Conservation (phyloP, 2,888 invertebrate species). For the Terebella lapidaria region DNA sequence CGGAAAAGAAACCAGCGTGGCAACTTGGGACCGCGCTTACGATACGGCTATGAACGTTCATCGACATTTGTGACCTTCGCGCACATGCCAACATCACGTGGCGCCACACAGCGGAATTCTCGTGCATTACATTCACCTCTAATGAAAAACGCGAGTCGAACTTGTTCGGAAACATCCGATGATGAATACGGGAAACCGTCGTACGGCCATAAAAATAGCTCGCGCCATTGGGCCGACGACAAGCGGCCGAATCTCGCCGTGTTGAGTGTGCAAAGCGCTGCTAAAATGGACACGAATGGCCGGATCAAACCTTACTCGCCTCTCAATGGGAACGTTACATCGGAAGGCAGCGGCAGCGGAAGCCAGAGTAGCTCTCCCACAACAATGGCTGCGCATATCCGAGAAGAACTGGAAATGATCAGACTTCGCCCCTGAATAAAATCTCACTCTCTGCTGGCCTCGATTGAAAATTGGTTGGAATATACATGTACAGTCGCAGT, state of each 20-base stretch:
- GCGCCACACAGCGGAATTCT: not conserved
- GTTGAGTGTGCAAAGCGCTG: not conserved
- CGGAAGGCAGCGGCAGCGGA: not conserved
- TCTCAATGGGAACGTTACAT: not conserved
- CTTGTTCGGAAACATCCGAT: not conserved
- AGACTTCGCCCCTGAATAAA: too few relatives aligned
- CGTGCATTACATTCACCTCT: not conserved
- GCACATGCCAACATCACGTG: not conserved
- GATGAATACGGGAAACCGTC: not conserved
- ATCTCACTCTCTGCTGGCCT: too few relatives aligned
- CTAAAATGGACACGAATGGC: not conserved
- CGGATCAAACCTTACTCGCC: too few relatives aligned
- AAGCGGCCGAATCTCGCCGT: not conserved
- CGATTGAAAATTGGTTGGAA: too few relatives aligned
- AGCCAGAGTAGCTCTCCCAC: not conserved
- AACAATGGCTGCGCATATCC: constrained; percentile 3
- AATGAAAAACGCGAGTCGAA: not conserved
- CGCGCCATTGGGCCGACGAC: not conserved
- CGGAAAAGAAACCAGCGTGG: not conserved
- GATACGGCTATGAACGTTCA: not conserved
- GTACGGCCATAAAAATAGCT: not conserved
- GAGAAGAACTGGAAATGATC: constrained; percentile 6
- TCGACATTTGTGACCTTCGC: not conserved
- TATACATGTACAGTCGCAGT: too few relatives aligned
- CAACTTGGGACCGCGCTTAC: not conserved